Evolutionary conservation across 2,797 vertebrate species (phyloP).

Genomic region (Channa striata): DNA sequence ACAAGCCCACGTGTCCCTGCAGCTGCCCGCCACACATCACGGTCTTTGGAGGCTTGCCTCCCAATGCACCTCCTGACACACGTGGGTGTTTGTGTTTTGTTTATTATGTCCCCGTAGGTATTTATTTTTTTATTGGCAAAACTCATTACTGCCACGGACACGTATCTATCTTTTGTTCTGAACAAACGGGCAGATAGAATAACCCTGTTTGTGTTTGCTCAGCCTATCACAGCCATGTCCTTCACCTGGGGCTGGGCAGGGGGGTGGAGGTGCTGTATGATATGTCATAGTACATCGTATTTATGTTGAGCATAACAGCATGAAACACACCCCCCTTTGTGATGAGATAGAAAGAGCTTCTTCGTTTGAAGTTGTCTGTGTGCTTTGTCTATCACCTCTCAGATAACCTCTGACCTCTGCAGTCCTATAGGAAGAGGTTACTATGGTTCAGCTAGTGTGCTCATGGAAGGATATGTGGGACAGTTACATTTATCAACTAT

Average conservation of each 20-base stretch:
- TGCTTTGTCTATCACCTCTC: constrained; percentile 48
- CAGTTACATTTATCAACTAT: not conserved
- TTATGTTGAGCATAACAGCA: constrained; percentile 36
- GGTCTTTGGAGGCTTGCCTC: constrained; percentile 1
- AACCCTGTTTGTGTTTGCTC: constrained; percentile 52
- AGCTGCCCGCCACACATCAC: constrained; percentile 21
- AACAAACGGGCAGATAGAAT: constrained; percentile 36
- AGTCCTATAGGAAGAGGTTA: constrained; percentile 53
- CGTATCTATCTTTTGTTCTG: constrained; percentile 37
- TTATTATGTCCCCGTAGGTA: not conserved
- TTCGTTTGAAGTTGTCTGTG: constrained; percentile 66
- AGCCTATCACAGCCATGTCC: constrained; percentile 50
- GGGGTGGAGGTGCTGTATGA: constrained; percentile 15
- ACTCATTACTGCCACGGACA: constrained; percentile 26
- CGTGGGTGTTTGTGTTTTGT: not conserved
- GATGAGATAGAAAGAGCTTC: constrained; percentile 38
- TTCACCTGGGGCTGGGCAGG: constrained; percentile 45
- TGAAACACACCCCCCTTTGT: constrained; percentile 23
- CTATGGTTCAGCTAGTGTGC: constrained; percentile 39
- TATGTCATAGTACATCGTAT: constrained; percentile 33
- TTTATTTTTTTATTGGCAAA: constrained; percentile 7
- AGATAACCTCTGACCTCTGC: constrained; percentile 57
- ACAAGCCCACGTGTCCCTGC: constrained; percentile 25
- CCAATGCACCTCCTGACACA: not conserved
- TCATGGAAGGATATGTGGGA: not conserved